Conservation (phyloP, 2,113 vertebrate species). For the Perca fluviatilis region DNA sequence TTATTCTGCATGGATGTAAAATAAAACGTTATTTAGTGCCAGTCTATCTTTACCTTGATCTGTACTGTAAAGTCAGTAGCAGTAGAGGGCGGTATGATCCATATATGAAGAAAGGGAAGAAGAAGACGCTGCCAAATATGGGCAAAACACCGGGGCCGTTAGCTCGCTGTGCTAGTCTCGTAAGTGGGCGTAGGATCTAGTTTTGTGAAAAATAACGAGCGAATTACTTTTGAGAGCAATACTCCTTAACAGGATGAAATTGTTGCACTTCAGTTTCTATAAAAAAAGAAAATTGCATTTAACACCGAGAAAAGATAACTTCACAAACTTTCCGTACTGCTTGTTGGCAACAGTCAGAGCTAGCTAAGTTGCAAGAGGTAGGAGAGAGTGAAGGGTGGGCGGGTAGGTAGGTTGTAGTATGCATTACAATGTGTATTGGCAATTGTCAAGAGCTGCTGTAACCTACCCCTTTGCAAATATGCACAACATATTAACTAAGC, state of each 20-base stretch:
- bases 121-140: constrained; percentile 54
- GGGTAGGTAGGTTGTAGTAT: neutral
- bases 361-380: neutral
- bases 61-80: neutral
- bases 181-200: neutral
- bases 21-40: no score
- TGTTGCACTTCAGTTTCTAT: neutral
- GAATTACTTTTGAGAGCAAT: neutral
- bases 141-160: constrained; percentile 3
- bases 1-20: no score
- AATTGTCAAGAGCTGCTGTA: neutral
- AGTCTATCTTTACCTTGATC: no score
- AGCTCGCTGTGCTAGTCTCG: neutral
- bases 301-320: neutral
- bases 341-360: neutral
- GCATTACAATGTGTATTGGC: neutral
- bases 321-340: neutral
- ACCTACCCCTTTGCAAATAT: neutral
- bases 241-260: neutral
- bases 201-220: neutral
- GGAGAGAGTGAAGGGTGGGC: neutral
- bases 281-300: neutral
- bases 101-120: neutral
- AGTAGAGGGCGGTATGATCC: constrained; percentile 22
- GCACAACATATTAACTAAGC: neutral